Conservation (phyloP, 1,140 invertebrate genomes). For the Druon quercuslanigerum region DNA sequence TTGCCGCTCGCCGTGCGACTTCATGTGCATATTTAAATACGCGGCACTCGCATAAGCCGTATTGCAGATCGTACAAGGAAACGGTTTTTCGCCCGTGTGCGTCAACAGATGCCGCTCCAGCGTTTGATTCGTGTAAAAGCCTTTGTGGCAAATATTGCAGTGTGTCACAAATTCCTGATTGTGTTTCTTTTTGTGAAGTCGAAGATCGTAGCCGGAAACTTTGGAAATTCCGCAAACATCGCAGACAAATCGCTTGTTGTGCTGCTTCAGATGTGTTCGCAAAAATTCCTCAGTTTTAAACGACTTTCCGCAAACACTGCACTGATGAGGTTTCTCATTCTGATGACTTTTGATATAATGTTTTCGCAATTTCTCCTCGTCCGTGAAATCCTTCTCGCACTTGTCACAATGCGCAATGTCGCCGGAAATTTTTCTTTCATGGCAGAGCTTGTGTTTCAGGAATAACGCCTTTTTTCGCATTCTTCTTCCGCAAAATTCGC, state of each 20-base stretch:
- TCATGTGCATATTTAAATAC: conserved; percentile 61
- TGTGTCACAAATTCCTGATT: conserved; percentile 62
- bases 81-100: conserved; percentile 84
- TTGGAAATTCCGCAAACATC: conserved; percentile 86
- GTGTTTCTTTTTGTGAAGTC: conserved; percentile 65
- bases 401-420: neutral
- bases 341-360: conserved; percentile 53
- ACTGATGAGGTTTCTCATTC: conserved; percentile 64
- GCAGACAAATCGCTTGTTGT: conserved; percentile 88
- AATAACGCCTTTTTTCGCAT: neutral
- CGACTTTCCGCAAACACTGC: conserved; percentile 76
- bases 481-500: neutral
- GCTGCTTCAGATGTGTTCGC: conserved; percentile 62
- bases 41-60: conserved; percentile 68
- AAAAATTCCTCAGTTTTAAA: conserved; percentile 77
- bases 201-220: conserved; percentile 62
- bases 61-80: conserved; percentile 84
- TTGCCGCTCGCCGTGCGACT: conserved; percentile 68
- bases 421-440: neutral
- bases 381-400: neutral
- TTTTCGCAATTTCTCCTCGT: conserved; percentile 45
- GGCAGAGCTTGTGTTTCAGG: neutral
- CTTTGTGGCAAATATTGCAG: conserved; percentile 64
- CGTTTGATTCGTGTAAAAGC: conserved; percentile 66
- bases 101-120: conserved; percentile 66